Evolutionary conservation across 2,888 invertebrate species (phyloP), one percentile per base, ranked within the genome.

Genomic region (Erpobdella octoculata): DNA sequence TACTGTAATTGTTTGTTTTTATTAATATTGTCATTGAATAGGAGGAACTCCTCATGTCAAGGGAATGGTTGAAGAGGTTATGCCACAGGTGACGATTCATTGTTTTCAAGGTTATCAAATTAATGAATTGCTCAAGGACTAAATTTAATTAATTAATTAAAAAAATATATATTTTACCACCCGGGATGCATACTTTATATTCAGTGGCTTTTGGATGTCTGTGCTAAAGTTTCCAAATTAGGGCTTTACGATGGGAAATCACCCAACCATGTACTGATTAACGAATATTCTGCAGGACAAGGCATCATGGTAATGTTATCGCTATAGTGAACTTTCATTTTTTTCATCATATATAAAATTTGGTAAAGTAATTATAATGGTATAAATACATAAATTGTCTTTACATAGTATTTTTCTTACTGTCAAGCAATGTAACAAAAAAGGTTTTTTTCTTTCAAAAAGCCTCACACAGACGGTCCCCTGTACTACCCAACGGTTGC

Each of bases 291-390:
- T 74, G 86, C 93, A 0, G 92, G 92, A 0, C 94, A 97, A 85
- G 97, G 97, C 18, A 96, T 97, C 74, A 91, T 97, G 91, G 88
- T 88, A n/a, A n/a, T n/a, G n/a, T n/a, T n/a, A n/a, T n/a, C n/a
- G n/a, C n/a, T n/a, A n/a, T n/a, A n/a, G n/a, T n/a, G n/a, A n/a
- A n/a, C n/a, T n/a, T n/a, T n/a, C n/a, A n/a, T n/a, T n/a, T n/a
- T n/a, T n/a, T n/a, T 41, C 41, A 41, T 46, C 21, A 5, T 1
- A 46, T 46, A 2, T 18, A 5, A n/a, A 5, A 46, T 5, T 1
- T 46, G 3, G 21, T 46, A 21, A 5, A 3, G 46, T 18, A 1
- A 5, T 5, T 2, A 46, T 21, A 3, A 5, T 5, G 5, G 21
- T 46, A 46, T 3, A 3, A 46, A 46, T 5, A 46, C 21, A 3